Conservation (phyloP, 1,140 invertebrate genomes). For the Drosophila virilis region DNA sequence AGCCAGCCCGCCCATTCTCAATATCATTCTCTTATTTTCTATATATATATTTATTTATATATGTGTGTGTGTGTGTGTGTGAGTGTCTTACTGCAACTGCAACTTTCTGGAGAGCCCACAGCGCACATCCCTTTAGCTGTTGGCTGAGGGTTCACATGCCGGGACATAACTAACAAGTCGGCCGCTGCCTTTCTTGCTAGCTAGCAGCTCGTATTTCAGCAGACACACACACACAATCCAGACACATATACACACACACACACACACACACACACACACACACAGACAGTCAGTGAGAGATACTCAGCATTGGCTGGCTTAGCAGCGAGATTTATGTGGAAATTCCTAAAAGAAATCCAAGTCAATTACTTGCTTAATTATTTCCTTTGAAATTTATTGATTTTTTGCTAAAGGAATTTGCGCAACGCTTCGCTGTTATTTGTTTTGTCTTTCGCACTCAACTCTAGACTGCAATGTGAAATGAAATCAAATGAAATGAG, state of each 20-base stretch:
- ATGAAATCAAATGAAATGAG: constrained; percentile 60
- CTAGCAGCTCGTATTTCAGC: constrained; percentile 46
- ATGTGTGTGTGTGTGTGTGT: background rate
- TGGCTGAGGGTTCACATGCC: constrained; percentile 47
- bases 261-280: constrained; percentile 27
- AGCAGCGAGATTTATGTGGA: constrained; percentile 81
- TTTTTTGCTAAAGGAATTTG: constrained; percentile 70
- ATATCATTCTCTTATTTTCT: background rate
- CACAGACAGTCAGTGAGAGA: constrained; percentile 14
- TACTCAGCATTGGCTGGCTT: constrained; percentile 53
- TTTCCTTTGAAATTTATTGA: constrained; percentile 83
- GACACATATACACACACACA: constrained; percentile 16
- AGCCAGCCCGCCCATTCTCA: constrained; percentile 3
- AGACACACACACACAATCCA: constrained; percentile 17
- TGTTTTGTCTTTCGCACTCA: constrained; percentile 66
- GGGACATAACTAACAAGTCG: constrained; percentile 52
- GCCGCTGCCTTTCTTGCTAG: constrained; percentile 21
- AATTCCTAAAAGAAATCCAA: constrained; percentile 83
- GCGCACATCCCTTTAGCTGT: constrained; percentile 31
- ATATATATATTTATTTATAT: no score
- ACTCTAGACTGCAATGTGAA: constrained; percentile 49
- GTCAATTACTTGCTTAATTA: constrained; percentile 84
- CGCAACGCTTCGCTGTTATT: constrained; percentile 59
- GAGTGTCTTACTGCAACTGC: constrained; percentile 27
- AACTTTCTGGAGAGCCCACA: constrained; percentile 23